These are phyloP conservation scores for Pandemis cinnamomeana DNA, from an alignment of 2,888 invertebrate genomes.

Conservation along the genomic window DNA sequence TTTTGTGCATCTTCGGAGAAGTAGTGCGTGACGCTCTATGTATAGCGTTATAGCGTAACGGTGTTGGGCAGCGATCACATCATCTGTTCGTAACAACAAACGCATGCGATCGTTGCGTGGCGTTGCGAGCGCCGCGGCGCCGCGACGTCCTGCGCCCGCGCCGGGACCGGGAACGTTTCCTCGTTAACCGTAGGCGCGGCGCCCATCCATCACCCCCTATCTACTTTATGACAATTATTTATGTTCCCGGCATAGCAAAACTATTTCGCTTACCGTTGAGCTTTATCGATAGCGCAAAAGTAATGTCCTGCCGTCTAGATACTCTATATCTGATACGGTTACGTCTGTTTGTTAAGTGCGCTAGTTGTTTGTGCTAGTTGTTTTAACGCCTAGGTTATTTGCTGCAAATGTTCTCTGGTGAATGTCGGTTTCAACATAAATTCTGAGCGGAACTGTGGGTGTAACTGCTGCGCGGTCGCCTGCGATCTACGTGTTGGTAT, in stretches of 20 bases:
- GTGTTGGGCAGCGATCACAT: slow-evolving; percentile 54
- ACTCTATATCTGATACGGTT: slow-evolving; percentile 82
- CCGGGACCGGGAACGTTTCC: slow-evolving; percentile 57
- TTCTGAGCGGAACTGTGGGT: slow-evolving; percentile 81
- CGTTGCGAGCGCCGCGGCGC: slow-evolving; percentile 42
- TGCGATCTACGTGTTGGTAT: slow-evolving; percentile 68
- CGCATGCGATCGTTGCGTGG: slow-evolving; percentile 56
- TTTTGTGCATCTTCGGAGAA: slow-evolving; percentile 52
- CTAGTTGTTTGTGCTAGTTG: slow-evolving; percentile 80
- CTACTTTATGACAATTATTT: slow-evolving; percentile 84
- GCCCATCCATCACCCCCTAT: slow-evolving; percentile 80
- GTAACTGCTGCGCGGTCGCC: slow-evolving; percentile 77
- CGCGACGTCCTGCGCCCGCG: slow-evolving; percentile 42
- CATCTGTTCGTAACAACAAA: slow-evolving; percentile 56
- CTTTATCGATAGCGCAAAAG: slow-evolving; percentile 83
- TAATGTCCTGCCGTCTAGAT: slow-evolving; percentile 81
- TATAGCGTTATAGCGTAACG: slow-evolving; percentile 56
- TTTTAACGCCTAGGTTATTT: slow-evolving; percentile 83
- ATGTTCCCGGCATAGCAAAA: slow-evolving; percentile 78
- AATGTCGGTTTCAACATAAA: slow-evolving; percentile 82
- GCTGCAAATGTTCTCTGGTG: slow-evolving; percentile 78
- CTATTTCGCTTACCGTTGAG: slow-evolving; percentile 83
- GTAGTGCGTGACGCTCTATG: slow-evolving; percentile 55
- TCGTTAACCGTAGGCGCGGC: slow-evolving; percentile 66
- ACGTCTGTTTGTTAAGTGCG: slow-evolving; percentile 84